Percentiles rank a stretch among this genome's conserved stretches.
phyloP scores from a whole-genome alignment of 2,113 vertebrate species.

The Antigone vipio region DNA sequence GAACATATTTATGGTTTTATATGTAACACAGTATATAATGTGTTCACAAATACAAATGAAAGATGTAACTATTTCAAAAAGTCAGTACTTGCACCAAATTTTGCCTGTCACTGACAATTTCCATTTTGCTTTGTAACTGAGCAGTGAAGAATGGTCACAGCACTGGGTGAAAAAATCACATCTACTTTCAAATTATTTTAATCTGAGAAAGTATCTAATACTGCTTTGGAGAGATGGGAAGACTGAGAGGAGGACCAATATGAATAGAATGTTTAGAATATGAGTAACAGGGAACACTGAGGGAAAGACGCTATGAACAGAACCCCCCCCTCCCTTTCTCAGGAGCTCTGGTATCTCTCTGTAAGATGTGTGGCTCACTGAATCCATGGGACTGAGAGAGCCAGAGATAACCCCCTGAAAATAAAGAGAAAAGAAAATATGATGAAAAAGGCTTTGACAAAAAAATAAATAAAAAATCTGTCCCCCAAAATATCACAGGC shows the following conservation, averaged over 20 bases:
- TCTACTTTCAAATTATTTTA: not conserved
- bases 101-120: not conserved
- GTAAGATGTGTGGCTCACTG: not conserved
- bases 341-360: not conserved
- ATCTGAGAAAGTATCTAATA: not conserved
- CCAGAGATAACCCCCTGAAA: not conserved
- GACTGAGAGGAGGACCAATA: not conserved
- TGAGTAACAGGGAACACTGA: not conserved
- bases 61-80: not conserved
- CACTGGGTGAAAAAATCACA: not conserved
- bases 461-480: not conserved
- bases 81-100: not conserved
- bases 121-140: not conserved
- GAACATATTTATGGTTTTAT: not conserved
- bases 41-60: not conserved
- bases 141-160: not conserved
- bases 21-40: not conserved
- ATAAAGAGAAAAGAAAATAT: not conserved
- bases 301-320: not conserved
- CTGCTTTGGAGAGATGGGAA: not conserved
- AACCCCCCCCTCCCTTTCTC: not conserved
- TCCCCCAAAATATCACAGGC: not conserved
- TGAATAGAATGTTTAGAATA: not conserved
- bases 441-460: not conserved
- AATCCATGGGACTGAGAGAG: not conserved